A percentile compares a stretch with the other conserved stretches of the same genome.
phyloP scores from a whole-genome alignment of 2,797 vertebrate species.

The Rhinella marina region DNA sequence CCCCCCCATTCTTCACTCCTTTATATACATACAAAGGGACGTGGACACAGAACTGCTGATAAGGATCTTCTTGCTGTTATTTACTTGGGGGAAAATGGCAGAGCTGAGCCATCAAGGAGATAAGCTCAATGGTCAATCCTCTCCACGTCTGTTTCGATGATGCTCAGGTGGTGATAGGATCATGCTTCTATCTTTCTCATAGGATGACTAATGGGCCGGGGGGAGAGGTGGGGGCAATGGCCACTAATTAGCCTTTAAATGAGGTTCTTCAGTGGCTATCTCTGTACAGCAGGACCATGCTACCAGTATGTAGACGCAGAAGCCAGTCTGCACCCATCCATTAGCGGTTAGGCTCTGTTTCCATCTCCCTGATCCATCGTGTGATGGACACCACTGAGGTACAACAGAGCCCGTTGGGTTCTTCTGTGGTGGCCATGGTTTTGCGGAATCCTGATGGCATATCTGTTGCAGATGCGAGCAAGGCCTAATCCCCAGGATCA shows the following conservation, averaged over 20 bases:
- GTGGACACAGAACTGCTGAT: slow-evolving; percentile 55
- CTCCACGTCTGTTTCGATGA: slow-evolving; percentile 20
- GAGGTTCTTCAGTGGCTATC: background rate
- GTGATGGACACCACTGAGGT: too few species aligned
- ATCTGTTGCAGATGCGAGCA: background rate
- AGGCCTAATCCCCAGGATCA: background rate
- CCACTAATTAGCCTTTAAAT: background rate
- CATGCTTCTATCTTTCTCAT: background rate
- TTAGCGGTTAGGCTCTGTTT: too few species aligned
- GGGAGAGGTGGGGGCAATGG: background rate
- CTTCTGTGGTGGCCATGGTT: too few species aligned
- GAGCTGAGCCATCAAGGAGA: slow-evolving; percentile 51
- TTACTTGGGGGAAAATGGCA: slow-evolving; percentile 46
- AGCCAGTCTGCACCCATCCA: too few species aligned
- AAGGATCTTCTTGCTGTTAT: slow-evolving; percentile 48
- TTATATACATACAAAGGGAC: slow-evolving; percentile 56
- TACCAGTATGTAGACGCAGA: background rate
- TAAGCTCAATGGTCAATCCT: slow-evolving; percentile 13
- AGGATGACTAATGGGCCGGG: background rate
- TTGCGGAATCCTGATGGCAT: too few species aligned
- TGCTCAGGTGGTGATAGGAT: background rate
- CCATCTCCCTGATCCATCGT: too few species aligned
- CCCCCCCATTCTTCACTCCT: slow-evolving; percentile 46
- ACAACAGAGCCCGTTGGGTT: too few species aligned
- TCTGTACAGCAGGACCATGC: background rate